Base-by-base conservation (phyloP, 2,797 vertebrate genomes). In the Choloepus didactylus region DNA sequence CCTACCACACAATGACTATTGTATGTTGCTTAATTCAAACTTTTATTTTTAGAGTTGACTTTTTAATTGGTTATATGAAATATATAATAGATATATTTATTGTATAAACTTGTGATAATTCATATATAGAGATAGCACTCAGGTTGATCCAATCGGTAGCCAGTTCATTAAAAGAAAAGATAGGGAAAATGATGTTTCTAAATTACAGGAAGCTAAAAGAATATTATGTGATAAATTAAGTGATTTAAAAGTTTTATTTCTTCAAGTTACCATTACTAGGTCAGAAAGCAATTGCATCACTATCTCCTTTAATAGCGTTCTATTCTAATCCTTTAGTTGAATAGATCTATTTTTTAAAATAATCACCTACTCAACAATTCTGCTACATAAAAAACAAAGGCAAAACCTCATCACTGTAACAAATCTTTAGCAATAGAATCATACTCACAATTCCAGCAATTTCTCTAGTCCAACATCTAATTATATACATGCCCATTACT, bases 261-360 rank as follows among this genome's bases (percentile, higher is more conserved):
- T 38, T 88, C 31, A 85, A 88, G 79, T 85, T 95, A 73, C 46
- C 79, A 89, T 89, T 94, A 96, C 60, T 95, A 79, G 76, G 31
- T 95, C 80, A 95, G 76, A 96, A 95, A 97, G 14, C 62, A 96
- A 95, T 96, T 92, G 79, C 77, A 82, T 70, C 73, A 77, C 60
- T 94, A 95, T 96, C 88, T 93, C 93, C 86, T 96, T 96, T 69
- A 97, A 96, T 90, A 93, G 56, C 27, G 95, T 96, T 94, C 80
- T 49, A 94, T 94, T 93, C 66, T 81, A 96, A 92, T 5, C 25
- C 81, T 87, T 90, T 93, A 66, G 44, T 86, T 2, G 25, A 97
- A 73, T 88, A 62, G 70, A 91, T 92, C 41, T 93, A 94, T 96
- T 94, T 84, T 95, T 95, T 9, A 66, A 82, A 96, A 94, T 95